A percentile compares a stretch with the other conserved stretches of the same genome.
These are phyloP conservation scores for Dichetophora obliterata DNA, from an alignment of 2,888 invertebrate species.

Conservation along the genomic window DNA sequence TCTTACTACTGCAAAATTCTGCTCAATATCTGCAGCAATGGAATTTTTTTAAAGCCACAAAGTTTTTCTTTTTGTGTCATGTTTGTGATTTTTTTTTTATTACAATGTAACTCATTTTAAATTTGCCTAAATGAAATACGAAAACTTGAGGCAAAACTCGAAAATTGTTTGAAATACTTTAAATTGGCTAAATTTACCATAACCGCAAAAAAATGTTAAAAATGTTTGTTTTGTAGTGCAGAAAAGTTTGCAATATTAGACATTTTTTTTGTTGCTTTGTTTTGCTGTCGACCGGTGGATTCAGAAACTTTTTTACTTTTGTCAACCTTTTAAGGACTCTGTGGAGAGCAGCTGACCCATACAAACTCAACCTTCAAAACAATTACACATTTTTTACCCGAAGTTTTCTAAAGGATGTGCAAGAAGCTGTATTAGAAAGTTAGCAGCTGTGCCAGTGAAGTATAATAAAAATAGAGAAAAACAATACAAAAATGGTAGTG, in stretches of 20 bases:
- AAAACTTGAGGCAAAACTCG: constrained; percentile 18
- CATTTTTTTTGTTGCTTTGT: neutral
- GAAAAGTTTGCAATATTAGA: too few species aligned
- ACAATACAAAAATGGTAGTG: neutral
- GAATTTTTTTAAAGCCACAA: too few species aligned
- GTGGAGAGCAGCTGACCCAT: neutral
- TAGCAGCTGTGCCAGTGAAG: too few species aligned
- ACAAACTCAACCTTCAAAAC: constrained; percentile 29
- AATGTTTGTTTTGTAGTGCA: neutral
- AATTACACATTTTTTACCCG: constrained; percentile 5
- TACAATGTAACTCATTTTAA: neutral
- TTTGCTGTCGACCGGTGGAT: neutral
- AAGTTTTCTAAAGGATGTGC: neutral
- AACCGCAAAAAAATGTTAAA: constrained; percentile 13
- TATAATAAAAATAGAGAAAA: neutral
- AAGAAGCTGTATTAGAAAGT: neutral
- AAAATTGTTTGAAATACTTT: constrained; percentile 25
- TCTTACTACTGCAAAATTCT: too few species aligned
- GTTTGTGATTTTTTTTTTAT: neutral
- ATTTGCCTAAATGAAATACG: constrained; percentile 31
- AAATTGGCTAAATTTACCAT: constrained; percentile 31
- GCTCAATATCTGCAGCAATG: too few species aligned
- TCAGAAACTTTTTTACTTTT: constrained; percentile 11
- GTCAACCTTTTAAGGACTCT: neutral
- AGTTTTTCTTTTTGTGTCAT: neutral